phyloP scores from a whole-genome alignment of 2,888 invertebrate genomes.

The Cephus nigrinus region DNA sequence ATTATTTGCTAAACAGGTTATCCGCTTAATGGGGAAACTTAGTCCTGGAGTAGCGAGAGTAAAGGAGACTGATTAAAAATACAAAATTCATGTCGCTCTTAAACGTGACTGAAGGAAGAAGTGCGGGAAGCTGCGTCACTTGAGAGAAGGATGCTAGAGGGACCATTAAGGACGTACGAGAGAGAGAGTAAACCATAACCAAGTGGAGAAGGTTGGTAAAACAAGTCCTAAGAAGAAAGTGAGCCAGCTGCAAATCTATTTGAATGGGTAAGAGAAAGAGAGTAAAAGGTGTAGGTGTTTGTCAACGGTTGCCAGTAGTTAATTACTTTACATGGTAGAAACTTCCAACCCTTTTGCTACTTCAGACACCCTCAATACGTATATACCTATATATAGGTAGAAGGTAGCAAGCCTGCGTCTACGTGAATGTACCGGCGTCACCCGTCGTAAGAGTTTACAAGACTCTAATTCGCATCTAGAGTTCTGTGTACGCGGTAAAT shows the following conservation, averaged over 20 bases:
- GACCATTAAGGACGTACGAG: background rate
- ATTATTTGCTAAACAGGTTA: conserved; percentile 42
- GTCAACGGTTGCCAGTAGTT: conserved; percentile 22
- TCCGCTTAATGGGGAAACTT: conserved; percentile 36
- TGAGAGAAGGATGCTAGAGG: conserved; percentile 15
- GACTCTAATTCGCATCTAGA: no score
- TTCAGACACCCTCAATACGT: conserved; percentile 11
- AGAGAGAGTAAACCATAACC: background rate
- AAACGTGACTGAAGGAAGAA: conserved; percentile 13
- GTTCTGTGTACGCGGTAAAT: no score
- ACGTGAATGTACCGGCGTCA: no score
- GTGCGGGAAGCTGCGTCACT: conserved; percentile 16
- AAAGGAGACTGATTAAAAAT: conserved; percentile 33
- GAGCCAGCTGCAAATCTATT: no score
- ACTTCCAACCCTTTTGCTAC: conserved; percentile 22
- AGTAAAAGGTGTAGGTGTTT: conserved; percentile 10
- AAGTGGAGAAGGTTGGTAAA: no score
- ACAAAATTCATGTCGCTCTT: conserved; percentile 29
- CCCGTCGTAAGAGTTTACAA: no score
- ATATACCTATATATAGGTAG: no score
- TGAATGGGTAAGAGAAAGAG: no score
- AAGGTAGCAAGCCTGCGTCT: no score
- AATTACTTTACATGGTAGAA: conserved; percentile 23
- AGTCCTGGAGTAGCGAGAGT: conserved; percentile 12
- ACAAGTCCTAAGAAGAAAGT: no score